A percentile compares a stretch with the other conserved stretches of the same genome.
Conservation (phyloP, 2,113 vertebrate species). For the Elephantulus edwardii region DNA sequence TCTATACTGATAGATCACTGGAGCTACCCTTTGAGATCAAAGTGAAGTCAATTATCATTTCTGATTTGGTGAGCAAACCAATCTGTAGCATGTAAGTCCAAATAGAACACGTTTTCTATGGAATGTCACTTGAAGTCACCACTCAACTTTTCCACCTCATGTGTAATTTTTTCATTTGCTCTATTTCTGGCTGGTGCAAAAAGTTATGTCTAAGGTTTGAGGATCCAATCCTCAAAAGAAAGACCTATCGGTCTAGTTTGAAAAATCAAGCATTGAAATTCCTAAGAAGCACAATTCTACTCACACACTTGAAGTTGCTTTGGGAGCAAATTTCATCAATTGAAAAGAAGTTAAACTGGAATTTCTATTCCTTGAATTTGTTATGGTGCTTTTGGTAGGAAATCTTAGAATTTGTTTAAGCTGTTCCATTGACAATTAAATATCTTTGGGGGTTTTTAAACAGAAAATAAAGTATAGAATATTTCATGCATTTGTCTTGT, state of each 20-base stretch:
- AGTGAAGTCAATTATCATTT: conserved; percentile 30
- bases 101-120: not conserved
- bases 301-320: not conserved
- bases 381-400: no score
- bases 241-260: not conserved
- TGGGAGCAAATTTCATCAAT: not conserved
- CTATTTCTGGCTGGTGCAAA: not conserved
- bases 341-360: not conserved
- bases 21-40: no score
- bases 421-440: no score
- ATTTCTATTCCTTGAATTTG: not conserved
- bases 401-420: no score
- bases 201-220: not conserved
- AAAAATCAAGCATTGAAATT: not conserved
- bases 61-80: not conserved
- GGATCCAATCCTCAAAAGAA: not conserved
- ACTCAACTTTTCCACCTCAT: not conserved
- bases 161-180: not conserved
- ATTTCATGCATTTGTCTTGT: no score
- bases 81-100: not conserved
- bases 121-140: not conserved
- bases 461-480: no score
- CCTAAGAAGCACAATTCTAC: not conserved
- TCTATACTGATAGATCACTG: no score
- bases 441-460: no score